Base-by-base conservation (phyloP, 2,797 vertebrate species). In the Melopsittacus undulatus region DNA sequence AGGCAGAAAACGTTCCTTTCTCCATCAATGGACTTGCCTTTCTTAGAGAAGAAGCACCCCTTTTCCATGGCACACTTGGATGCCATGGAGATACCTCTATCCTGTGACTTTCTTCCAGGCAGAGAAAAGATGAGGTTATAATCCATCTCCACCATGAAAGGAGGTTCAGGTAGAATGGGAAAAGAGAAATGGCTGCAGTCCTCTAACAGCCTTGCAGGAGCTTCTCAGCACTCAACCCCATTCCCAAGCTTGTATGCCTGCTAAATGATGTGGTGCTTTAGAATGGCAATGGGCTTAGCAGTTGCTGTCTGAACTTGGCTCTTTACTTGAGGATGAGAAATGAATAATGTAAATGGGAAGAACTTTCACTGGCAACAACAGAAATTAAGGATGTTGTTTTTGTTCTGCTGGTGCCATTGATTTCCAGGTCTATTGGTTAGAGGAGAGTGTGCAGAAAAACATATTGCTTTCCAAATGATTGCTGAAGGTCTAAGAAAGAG, bases 11-110 rank as follows among this genome's bases (percentile, higher is more conserved):
- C 3, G 3, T 63, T 80, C 32, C 34, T n/a, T 86, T 7, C 54
- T 89, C 49, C 36, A 13, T 66, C 43, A 24, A 1, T 16, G 22
- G 21, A 29, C 32, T 67, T 66, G 5, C 12, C 8, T 64, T 73
- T 51, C 36, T 81, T 48, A 56, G 54, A 68, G 27, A 15, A 56
- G 51, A 74, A 63, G 13, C 23, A 14, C 7, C 4, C 7, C 34
- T 77, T 67, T 70, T 57, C 40, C 9, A 6, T 20, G 62, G 40
- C 27, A 43, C 1, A 0, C 0, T 2, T 13, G 2, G 32, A 10
- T 38, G 27, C n/a, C 0, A 0, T 61, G 61, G 43, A 74, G 69
- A 20, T 75, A 57, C 32, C 11, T 91, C n/a, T 48, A 3, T 3
- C 32, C 49, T 1, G 1, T 82, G 42, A 54, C 10, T 48, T 34